These are phyloP conservation scores for Eucera pruinosa DNA, from an alignment of 2,888 invertebrate species.

Conservation along the genomic window DNA sequence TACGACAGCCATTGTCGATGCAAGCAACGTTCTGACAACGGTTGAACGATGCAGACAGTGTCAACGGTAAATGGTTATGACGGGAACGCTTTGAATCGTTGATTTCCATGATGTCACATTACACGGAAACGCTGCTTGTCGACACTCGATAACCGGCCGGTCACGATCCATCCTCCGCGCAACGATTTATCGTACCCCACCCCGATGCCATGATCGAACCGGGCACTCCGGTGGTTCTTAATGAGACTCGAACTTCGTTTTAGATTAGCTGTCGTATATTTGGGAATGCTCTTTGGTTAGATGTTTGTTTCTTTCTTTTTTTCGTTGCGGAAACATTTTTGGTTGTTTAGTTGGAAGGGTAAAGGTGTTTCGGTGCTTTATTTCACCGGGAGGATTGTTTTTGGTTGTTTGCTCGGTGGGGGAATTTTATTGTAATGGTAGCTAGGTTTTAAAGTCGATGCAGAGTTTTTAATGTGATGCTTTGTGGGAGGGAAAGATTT, in stretches of 20 bases:
- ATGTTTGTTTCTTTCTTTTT: neutral
- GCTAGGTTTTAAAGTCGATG: too few species aligned
- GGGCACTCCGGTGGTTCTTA: conserved; percentile 3
- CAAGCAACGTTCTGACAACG: conserved; percentile 71
- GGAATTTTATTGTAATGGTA: too few species aligned
- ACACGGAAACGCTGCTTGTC: conserved; percentile 64
- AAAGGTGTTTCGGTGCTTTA: too few species aligned
- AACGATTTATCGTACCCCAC: conserved; percentile 39
- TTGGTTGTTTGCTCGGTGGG: too few species aligned
- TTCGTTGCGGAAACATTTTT: too few species aligned
- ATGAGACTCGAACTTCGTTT: neutral
- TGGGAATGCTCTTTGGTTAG: neutral
- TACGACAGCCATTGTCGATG: conserved; percentile 67
- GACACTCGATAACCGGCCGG: conserved; percentile 45
- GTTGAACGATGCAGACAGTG: conserved; percentile 79
- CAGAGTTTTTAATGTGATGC: too few species aligned
- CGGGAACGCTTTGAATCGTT: conserved; percentile 77
- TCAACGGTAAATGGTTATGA: conserved; percentile 81
- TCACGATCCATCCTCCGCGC: conserved; percentile 37
- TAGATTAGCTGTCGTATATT: neutral
- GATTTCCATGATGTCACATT: conserved; percentile 75
- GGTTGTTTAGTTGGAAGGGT: too few species aligned
- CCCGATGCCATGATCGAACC: neutral
- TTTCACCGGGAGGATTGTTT: too few species aligned
- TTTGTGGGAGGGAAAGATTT: too few species aligned